These are phyloP conservation scores for Apteryx mantelli DNA, from an alignment of 2,113 vertebrate species.

Conservation along the genomic window DNA sequence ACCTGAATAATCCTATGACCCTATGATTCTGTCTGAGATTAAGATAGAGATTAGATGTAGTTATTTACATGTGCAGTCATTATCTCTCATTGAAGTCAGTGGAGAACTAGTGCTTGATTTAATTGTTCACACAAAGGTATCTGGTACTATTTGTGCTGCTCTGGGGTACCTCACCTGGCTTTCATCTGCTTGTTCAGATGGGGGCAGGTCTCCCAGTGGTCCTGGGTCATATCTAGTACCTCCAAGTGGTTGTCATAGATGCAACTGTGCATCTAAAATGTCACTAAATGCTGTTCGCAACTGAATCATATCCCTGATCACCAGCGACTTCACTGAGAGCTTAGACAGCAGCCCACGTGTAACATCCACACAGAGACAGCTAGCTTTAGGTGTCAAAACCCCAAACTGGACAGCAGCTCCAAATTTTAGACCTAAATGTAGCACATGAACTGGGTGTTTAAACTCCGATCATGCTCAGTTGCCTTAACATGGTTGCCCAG, in stretches of 20 bases:
- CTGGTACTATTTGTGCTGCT: not conserved
- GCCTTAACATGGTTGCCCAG: not conserved
- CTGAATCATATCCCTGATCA: not conserved
- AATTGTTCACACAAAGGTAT: too few relatives aligned
- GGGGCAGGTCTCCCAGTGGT: not conserved
- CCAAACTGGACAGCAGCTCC: not conserved
- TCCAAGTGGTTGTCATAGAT: not conserved
- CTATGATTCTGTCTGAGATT: not conserved
- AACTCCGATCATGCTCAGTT: not conserved
- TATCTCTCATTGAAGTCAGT: not conserved
- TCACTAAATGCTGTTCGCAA: not conserved
- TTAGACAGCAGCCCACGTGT: not conserved
- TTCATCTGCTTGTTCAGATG: not conserved
- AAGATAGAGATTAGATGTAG: not conserved
- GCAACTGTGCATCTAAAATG: not conserved
- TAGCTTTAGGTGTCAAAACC: not conserved
- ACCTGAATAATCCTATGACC: not conserved
- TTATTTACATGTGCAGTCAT: not conserved
- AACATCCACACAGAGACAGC: not conserved
- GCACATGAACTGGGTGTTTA: not conserved
- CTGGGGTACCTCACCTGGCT: not conserved
- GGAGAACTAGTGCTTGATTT: too few relatives aligned
- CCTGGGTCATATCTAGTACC: not conserved
- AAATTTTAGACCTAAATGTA: not conserved
- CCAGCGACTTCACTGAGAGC: not conserved